Evolutionary conservation across 2,888 invertebrate species (phyloP).

Genomic region (Norana najaformis): DNA sequence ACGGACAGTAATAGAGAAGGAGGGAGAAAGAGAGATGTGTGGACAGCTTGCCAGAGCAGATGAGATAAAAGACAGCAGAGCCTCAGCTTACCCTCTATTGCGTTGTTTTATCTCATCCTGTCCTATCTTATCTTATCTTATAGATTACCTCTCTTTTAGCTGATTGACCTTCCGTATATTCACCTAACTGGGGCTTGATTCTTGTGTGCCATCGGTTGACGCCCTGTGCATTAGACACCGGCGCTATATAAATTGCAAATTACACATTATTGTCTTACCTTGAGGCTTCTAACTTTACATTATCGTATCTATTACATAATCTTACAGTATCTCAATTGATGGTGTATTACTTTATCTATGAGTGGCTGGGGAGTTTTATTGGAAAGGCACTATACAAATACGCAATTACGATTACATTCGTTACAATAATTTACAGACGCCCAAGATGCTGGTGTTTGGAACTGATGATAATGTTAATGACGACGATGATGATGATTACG

Average conservation of each 20-base stretch:
- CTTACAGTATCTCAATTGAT: not conserved
- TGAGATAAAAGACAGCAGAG: not conserved
- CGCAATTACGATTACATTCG: not conserved
- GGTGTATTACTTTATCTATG: not conserved
- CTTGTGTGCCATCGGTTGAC: too few species aligned
- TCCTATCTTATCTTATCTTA: too few species aligned
- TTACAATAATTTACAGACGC: too few species aligned
- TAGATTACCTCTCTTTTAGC: too few species aligned
- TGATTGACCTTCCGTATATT: too few species aligned
- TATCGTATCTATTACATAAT: too few species aligned
- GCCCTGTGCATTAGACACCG: too few species aligned
- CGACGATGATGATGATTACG: conserved; percentile 29
- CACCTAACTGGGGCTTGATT: too few species aligned
- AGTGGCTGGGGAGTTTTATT: not conserved
- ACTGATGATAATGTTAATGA: conserved; percentile 18
- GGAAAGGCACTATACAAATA: not conserved
- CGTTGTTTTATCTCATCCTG: not conserved
- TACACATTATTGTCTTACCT: too few species aligned
- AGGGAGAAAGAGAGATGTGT: not conserved
- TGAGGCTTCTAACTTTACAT: too few species aligned
- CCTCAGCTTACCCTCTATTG: not conserved
- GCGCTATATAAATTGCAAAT: too few species aligned
- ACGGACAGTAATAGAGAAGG: not conserved
- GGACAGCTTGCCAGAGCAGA: not conserved
- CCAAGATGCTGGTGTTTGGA: not conserved